These are phyloP conservation scores for Taphrorychus bicolor DNA, from an alignment of 2,888 invertebrate genomes.

Conservation along the genomic window DNA sequence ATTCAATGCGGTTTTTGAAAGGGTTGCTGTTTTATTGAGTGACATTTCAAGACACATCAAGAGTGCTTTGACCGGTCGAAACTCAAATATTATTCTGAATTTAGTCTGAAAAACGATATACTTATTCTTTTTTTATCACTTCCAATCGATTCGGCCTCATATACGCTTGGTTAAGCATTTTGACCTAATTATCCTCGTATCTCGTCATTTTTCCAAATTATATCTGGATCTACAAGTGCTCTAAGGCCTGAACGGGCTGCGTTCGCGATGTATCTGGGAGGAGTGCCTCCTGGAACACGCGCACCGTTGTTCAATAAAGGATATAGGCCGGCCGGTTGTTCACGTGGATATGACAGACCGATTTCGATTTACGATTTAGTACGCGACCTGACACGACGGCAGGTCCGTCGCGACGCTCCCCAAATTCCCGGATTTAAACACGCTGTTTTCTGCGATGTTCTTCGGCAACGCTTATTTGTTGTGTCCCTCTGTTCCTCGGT, in stretches of 20 bases:
- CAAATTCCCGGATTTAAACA: conserved; percentile 14
- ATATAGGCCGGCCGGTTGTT: conserved; percentile 43
- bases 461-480: no score
- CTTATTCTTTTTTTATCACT: no score
- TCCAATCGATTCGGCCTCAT: no score
- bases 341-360: conserved; percentile 69
- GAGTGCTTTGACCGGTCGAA: no score
- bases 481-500: no score
- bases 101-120: no score
- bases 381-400: conserved; percentile 32
- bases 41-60: no score
- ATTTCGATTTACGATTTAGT: conserved; percentile 64
- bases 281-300: conserved; percentile 30
- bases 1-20: no score
- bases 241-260: not conserved
- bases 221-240: conserved; percentile 7
- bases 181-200: not conserved
- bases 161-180: not conserved
- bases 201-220: not conserved
- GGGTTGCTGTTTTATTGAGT: no score
- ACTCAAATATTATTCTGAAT: no score
- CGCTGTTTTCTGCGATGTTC: conserved; percentile 28
- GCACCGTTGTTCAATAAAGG: conserved; percentile 29
- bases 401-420: conserved; percentile 29
- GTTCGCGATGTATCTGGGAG: conserved; percentile 18